Base-by-base conservation (phyloP, 2,113 vertebrate genomes). In the Cettia cetti region DNA sequence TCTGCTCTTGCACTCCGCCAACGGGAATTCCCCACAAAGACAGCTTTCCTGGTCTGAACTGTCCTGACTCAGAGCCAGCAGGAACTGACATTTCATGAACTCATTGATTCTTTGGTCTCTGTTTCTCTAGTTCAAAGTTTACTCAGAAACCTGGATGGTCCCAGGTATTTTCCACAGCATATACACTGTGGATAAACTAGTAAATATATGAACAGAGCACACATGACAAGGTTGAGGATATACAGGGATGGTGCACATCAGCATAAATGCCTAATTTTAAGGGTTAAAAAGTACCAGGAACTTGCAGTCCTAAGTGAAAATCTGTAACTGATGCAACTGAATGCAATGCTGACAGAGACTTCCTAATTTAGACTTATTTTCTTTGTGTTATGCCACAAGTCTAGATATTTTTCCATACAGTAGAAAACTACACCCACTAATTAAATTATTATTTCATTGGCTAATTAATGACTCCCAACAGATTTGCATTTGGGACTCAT, bases 371-470 rank as follows among this genome's bases (percentile, higher is more conserved):
- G 63, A 85, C 56, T 76, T 85, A 30, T 75, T 96, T 96, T 93
- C 94, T 95, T 94, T 52, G n/a, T 76, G 53, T 49, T 70, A 92
- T 31, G 57, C 97, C 94, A 96, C 69, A 97, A 77, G 90, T 92
- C 69, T 75, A 96, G 88, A 88, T 93, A 90, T 94, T 97, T 98
- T 97, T 95, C 95, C 81, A 96, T 92, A 95, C 86, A 97, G 95
- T 84, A 97, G 83, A 95, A 97, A 97, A 98, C 77, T 80, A 97
- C 98, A 98, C 98, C 98, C 98, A 98, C 98, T 98, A 99, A 99
- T 98, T 98, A 99, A 99, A 99, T 98, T 98, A 99, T 99, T 98
- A 97, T 98, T 98, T 98, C 98, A 99, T 98, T 99, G 98, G 97
- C 96, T 97, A 98, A 98, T 98, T 99, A 99, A 98, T 99, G 95